Evolutionary conservation across 92 coral and sea anemone genomes (phyloP).

Genomic region (Phymanthus crucifer): DNA sequence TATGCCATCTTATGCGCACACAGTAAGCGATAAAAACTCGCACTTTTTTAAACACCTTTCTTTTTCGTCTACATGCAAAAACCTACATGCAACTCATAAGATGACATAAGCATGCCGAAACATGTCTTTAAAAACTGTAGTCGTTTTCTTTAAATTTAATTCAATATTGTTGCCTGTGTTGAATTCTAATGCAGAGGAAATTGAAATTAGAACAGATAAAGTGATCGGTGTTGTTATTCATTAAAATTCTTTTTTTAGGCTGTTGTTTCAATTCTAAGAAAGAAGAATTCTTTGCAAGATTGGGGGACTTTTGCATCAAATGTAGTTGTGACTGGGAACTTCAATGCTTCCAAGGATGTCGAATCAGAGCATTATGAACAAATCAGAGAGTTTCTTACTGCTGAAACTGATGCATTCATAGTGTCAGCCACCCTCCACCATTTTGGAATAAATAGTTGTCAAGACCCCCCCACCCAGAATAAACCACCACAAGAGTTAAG

Average conservation of each 20-base stretch:
- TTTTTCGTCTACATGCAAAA: too few relatives aligned
- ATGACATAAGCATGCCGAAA: too few relatives aligned
- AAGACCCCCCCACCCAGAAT: slow-evolving; percentile 8
- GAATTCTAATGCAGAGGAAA: too few relatives aligned
- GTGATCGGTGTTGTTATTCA: slow-evolving; percentile 31
- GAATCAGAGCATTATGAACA: slow-evolving; percentile 38
- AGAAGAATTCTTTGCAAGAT: neutral
- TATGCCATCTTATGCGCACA: too few relatives aligned
- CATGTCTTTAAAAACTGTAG: too few relatives aligned
- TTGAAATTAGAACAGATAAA: slow-evolving; percentile 37
- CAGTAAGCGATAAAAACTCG: too few relatives aligned
- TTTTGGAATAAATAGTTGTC: slow-evolving; percentile 33
- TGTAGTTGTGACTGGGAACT: slow-evolving; percentile 33
- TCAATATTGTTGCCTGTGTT: too few relatives aligned
- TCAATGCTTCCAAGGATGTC: slow-evolving; percentile 34
- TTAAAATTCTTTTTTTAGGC: slow-evolving; percentile 48
- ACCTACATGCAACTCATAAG: too few relatives aligned
- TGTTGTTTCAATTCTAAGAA: slow-evolving; percentile 25
- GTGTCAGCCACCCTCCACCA: slow-evolving; percentile 38
- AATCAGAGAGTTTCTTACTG: slow-evolving; percentile 36
- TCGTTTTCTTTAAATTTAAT: too few relatives aligned
- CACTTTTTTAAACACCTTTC: too few relatives aligned
- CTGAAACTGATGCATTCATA: slow-evolving; percentile 48
- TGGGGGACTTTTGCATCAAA: slow-evolving; percentile 43
- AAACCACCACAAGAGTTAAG: neutral